Base-by-base conservation (phyloP, 1,140 invertebrate species). In the Riptortus pedestris region DNA sequence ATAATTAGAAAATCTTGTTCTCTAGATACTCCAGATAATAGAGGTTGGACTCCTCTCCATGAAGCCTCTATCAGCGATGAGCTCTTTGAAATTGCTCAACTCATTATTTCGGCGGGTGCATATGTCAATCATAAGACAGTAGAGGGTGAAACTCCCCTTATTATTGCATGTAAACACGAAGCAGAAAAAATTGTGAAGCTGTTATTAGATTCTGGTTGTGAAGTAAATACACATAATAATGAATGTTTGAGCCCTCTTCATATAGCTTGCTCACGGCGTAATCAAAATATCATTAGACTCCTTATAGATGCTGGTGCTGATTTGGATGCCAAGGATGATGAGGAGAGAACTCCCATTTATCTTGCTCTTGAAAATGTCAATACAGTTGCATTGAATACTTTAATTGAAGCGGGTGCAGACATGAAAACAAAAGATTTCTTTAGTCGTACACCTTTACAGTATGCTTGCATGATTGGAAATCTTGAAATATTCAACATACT, bases 31-130 rank as follows among this genome's bases (percentile, higher is more conserved):
- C 43, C 59, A 2, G 64, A 65, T 59, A 65, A 65, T 38, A 58
- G 64, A 31, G 57, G 64, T 1, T 65, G 45, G 33, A 65, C 64
- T 9, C 29, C 59, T 9, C 45, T 65, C 29, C 64, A 65, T 27
- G 64, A 65, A 61, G 64, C 64, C 4, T n/a, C 64, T 12, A 22
- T 18, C 2, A 48, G 27, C 12, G 59, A 65, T 26, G 45, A 52
- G 16, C 28, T 20, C 14, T 14, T 33, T 2, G 33, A 65, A 3
- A 61, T 65, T 4, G 43, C 31, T 29, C 24, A 59, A 14, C 20
- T 65, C 9, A 28, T 65, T 5, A 29, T 65, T 14, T 24, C 28
- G 16, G 24, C 47, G 5, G 64, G 64, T 11, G 57, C 58, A 2
- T 65, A 29, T 47, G 22, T 65, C n/a, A 48, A 65, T 4, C 64